phyloP scores from a whole-genome alignment of 2,888 invertebrate species.

The Lutraria lutraria region DNA sequence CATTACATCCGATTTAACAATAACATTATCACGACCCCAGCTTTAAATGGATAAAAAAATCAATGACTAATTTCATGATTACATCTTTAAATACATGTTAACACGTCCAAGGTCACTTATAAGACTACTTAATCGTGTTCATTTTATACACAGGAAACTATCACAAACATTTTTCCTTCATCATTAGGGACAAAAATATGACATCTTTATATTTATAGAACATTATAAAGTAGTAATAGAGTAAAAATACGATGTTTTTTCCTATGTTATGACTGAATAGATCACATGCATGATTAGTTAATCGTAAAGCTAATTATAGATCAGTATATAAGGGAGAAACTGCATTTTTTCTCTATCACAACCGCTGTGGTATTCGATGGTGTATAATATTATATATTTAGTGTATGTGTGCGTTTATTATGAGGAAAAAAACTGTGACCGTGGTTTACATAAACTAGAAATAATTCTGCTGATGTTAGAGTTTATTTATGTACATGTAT shows the following conservation, averaged over 20 bases:
- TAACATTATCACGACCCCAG: too few relatives aligned
- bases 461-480: not conserved
- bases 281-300: slow-evolving; percentile 21
- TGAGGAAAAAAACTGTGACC: not conserved
- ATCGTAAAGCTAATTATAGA: slow-evolving; percentile 25
- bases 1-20: too few relatives aligned
- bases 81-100: not conserved
- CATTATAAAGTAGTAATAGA: not conserved
- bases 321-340: slow-evolving; percentile 21
- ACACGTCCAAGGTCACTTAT: not conserved
- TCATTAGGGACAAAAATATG: slow-evolving; percentile 12
- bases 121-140: not conserved
- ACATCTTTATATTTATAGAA: not conserved
- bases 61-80: not conserved
- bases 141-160: not conserved
- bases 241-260: slow-evolving; percentile 1
- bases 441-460: slow-evolving; percentile 1
- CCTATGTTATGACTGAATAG: not conserved
- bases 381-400: not conserved
- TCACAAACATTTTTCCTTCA: not conserved
- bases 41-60: not conserved
- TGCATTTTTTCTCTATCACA: slow-evolving; percentile 1
- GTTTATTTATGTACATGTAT: not conserved
- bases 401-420: not conserved
- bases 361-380: not conserved